Base-by-base conservation (phyloP, 1,140 invertebrate species). In the Arion vulgaris region DNA sequence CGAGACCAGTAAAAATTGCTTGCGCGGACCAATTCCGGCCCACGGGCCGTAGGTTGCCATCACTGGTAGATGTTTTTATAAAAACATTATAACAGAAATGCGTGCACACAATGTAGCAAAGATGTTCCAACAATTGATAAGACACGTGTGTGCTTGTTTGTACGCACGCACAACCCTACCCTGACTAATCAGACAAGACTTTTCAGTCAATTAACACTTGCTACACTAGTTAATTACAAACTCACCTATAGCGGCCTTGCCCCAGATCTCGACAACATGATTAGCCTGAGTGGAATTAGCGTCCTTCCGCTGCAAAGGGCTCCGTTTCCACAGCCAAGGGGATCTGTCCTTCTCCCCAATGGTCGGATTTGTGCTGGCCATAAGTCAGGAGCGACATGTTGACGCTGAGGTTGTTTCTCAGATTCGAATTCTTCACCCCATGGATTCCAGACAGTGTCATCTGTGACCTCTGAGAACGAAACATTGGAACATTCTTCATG, bases 241-340 rank as follows among this genome's bases (percentile, higher is more conserved):
- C 85, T 91, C 86, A 91, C 93, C 93, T 72, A 94, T 93, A 26
- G 94, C 92, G 36, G 94, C 93, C 89, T 94, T 94, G 7, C 93
- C 93, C 93, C 93, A 94, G 28, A 94, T 92, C 87, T 94, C 93
- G 41, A 94, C 91, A 74, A 85, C 83, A 71, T 81, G 81, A 15
- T 82, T 80, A 38, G 83, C 72, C n/a, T 73, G 75, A n/a, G 66
- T 85, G 49, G 83, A 75, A 49, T 69, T 80, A 41, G 74, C 87
- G 72, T 75, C 86, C 62, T 80, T 79, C 68, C 80, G 82, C 23
- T 82, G 83, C 39, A 82, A 74, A 1, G 82, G 81, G 80, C 74
- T 84, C 41, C 85, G 83, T 34, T 85, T 75, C 81, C 83, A 85
- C 45, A 17, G 57, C 79, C 26, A 82, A 71, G 69, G 86, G 85